These are phyloP conservation scores for Artemia sinica DNA, from an alignment of 2,888 invertebrate genomes.

Conservation along the genomic window DNA sequence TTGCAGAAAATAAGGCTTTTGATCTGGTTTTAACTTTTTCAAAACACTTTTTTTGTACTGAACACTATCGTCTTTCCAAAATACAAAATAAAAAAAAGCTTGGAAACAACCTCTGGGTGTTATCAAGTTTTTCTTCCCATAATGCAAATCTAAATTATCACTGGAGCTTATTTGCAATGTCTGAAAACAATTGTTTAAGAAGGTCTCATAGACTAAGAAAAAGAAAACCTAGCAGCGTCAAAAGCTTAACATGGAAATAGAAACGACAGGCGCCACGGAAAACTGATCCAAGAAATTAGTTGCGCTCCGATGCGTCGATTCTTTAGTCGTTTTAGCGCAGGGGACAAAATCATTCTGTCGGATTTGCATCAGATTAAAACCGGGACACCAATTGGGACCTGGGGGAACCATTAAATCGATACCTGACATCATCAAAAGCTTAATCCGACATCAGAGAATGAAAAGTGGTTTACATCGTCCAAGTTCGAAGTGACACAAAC, in stretches of 20 bases:
- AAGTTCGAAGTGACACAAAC: not conserved
- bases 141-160: no score
- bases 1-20: no score
- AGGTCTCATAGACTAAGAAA: no score
- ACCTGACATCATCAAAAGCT: constrained; percentile 14
- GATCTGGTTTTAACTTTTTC: no score
- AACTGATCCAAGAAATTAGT: constrained; percentile 8
- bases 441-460: not conserved
- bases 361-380: constrained; percentile 14
- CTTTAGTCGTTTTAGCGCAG: not conserved
- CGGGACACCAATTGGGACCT: constrained; percentile 14
- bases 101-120: no score
- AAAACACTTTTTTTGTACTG: no score
- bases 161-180: no score
- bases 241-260: not conserved
- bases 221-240: no score
- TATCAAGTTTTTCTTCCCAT: no score
- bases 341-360: constrained; percentile 12
- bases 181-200: no score
- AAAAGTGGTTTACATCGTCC: not conserved
- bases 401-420: constrained; percentile 12
- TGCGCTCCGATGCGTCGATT: not conserved
- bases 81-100: no score
- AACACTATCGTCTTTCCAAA: no score
- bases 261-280: not conserved